Percentiles rank a stretch among this genome's conserved stretches.
phyloP scores from a whole-genome alignment of 2,797 vertebrate species.

The Oreochromis grahami region DNA sequence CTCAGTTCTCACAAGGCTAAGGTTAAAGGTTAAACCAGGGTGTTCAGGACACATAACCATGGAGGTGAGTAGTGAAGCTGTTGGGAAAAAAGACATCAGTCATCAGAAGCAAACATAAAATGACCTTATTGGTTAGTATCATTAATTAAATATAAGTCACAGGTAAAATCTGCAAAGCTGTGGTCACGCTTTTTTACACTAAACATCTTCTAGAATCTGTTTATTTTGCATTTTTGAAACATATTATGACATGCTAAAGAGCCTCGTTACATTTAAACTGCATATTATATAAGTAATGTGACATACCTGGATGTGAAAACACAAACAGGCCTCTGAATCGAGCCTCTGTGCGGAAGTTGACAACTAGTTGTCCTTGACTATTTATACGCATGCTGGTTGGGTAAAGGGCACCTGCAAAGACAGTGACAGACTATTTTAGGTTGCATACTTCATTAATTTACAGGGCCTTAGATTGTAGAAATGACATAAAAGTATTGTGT shows the following conservation, averaged over 20 bases:
- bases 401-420: constrained; percentile 85
- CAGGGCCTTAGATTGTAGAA: not conserved
- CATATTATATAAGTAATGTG: not conserved
- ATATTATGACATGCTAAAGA: not conserved
- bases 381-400: constrained; percentile 96
- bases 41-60: constrained; percentile 89
- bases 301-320: constrained; percentile 78
- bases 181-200: not conserved
- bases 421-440: not conserved
- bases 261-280: not conserved
- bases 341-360: constrained; percentile 93
- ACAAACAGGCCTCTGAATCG: constrained; percentile 92
- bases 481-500: not conserved
- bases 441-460: not conserved
- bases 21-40: constrained; percentile 88
- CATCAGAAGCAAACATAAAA: not conserved
- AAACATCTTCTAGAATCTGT: not conserved
- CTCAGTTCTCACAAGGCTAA: constrained; percentile 85
- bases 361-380: constrained; percentile 87
- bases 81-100: not conserved
- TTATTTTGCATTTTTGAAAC: not conserved
- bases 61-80: constrained; percentile 83
- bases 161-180: not conserved
- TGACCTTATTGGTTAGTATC: not conserved
- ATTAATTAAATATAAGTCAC: not conserved